A percentile compares a stretch with the other conserved stretches of the same genome.
phyloP scores from a whole-genome alignment of 2,797 vertebrate genomes.

The Microctenopoma lineatum region DNA sequence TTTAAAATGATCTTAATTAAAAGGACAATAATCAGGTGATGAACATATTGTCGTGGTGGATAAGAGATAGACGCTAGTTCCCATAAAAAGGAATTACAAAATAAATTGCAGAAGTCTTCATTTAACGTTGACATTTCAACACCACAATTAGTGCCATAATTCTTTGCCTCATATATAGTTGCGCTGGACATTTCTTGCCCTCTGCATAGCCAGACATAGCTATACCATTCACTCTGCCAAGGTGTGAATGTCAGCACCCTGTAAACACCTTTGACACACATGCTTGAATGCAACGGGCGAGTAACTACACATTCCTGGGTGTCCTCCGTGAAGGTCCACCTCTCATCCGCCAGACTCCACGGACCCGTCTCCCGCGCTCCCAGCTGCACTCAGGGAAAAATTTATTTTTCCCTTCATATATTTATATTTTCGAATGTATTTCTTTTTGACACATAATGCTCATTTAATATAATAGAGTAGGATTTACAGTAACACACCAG shows the following conservation, averaged over 20 bases:
- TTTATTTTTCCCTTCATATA: neutral
- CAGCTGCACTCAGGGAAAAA: constrained; percentile 38
- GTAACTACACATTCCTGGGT: constrained; percentile 84
- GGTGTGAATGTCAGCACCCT: constrained; percentile 80
- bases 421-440: neutral
- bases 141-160: neutral
- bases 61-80: neutral
- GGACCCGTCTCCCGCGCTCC: constrained; percentile 66
- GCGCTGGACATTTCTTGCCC: constrained; percentile 20
- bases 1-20: neutral
- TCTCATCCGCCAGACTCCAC: constrained; percentile 63
- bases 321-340: constrained; percentile 76
- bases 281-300: constrained; percentile 76
- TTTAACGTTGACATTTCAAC: constrained; percentile 8
- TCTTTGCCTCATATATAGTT: constrained; percentile 9
- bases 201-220: constrained; percentile 35
- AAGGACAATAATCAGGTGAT: neutral
- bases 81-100: neutral
- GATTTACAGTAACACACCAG: constrained; percentile 1
- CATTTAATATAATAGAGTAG: neutral
- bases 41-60: constrained; percentile 6
- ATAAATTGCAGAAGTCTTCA: constrained; percentile 16
- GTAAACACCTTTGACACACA: constrained; percentile 84
- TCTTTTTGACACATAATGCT: constrained; percentile 1
- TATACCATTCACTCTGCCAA: constrained; percentile 59